Evolutionary conservation across 2,113 vertebrate species (phyloP), one percentile per base, ranked within the genome.

Genomic region (Artemisiospiza belli): DNA sequence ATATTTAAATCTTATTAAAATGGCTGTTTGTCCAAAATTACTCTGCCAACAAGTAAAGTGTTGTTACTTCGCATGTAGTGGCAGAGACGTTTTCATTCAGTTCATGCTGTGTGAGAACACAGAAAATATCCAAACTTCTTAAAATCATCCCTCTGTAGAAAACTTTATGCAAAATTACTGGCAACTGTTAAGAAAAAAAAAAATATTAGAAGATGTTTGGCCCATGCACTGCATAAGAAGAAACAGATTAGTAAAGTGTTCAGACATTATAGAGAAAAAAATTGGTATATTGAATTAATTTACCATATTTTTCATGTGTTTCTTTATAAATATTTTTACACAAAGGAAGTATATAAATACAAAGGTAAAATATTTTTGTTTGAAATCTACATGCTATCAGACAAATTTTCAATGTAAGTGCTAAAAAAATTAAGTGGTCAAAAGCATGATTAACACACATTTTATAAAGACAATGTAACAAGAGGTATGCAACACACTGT

Each of bases 281-380:
- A 31, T 1, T 31, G 30, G 52, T 79, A 67, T 35, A 49, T 24
- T 67, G 47, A 59, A 87, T 64, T 86, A 6, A 74, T 84, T 69
- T 59, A 44, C 30, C 17, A 24, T 69, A 37, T 88, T 96, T 95
- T 92, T 73, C 39, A 35, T 52, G 13, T 30, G 44, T 88, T 93
- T 85, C 55, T 95, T 86, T 91, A 82, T 83, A 94, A 92, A 72
- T 74, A 93, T 91, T 87, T 93, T 91, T 83, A 86, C 66, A 89
- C 25, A 86, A 55, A 74, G 23, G n/a, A 92, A 70, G 19, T 78
- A 86, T 92, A 91, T 69, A 92, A 91, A 90, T 46, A 91, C 63
- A 95, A 87, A 63, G 31, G 47, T 73, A 49, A 90, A 88, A 68
- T 55, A 21, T 4, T 64, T 82, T 58, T 7, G 0, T 88, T 88